A percentile compares a stretch with the other conserved stretches of the same genome.
Conservation (phyloP, 2,113 vertebrate species). For the Cryptomyrus ogoouensis region DNA sequence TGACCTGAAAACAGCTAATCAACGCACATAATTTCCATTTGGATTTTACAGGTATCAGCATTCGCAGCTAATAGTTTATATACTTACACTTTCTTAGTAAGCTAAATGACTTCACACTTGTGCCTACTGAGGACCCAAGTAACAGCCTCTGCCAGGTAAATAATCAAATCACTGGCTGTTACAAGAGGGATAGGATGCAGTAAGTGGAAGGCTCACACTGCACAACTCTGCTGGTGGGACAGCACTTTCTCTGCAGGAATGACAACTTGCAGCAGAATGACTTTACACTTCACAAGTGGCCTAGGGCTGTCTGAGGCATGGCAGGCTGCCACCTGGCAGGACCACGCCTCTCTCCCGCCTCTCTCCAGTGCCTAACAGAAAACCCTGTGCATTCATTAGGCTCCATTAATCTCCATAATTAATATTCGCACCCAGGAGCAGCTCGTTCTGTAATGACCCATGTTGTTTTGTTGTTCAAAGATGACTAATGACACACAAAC, state of each 20-base stretch:
- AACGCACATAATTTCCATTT: not conserved
- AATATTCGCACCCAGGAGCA: constrained; percentile 30
- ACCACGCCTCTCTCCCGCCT: constrained; percentile 27
- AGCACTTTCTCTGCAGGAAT: constrained; percentile 25
- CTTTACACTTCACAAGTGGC: constrained; percentile 59
- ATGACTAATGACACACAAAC: constrained; percentile 53
- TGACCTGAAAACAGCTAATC: not conserved
- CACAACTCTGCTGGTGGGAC: constrained; percentile 3
- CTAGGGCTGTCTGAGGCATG: constrained; percentile 42
- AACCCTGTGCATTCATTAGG: constrained; percentile 52
- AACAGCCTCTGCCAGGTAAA: not conserved
- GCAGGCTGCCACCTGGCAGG: constrained; percentile 49
- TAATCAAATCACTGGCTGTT: not conserved
- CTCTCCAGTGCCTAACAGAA: constrained; percentile 51
- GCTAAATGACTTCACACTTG: not conserved
- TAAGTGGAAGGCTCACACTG: not conserved
- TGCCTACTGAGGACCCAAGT: not conserved
- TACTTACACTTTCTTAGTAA: not conserved
- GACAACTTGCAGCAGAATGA: constrained; percentile 59
- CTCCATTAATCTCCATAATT: constrained; percentile 52
- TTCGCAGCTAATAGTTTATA: not conserved
- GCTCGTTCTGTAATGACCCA: constrained; percentile 30
- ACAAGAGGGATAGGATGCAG: not conserved
- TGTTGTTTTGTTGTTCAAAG: constrained; percentile 40
- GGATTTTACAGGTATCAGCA: not conserved